Evolutionary conservation across 2,113 vertebrate genomes (phyloP), one percentile per base, ranked within the genome.

Genomic region (Colinus virginianus): DNA sequence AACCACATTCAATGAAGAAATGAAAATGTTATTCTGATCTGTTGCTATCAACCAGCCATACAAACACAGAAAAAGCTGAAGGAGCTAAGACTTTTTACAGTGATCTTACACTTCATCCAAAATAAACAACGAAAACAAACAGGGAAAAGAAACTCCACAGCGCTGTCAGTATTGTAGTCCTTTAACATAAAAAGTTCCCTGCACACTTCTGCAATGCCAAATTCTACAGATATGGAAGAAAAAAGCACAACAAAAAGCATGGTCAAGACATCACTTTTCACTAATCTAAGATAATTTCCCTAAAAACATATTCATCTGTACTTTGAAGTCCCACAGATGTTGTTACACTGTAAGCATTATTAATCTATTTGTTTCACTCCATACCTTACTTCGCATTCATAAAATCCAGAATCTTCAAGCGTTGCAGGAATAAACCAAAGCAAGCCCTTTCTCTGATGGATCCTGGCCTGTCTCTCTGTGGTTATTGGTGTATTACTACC

Each of bases 401-500:
- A 99, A 32, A 93, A 63, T 17, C 98, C 98, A 3, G 95, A 91
- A 45, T 99, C 98, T 32, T 98, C 97, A 59, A 96, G 48, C 1
- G 14, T 45, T 58, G 97, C 78, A 56, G 98, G 98, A 19, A 98
- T 96, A 93, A 99, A 97, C 98, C 98, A 99, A 79, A 99, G 97
- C 14, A 93, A 92, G 13, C 94, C 95, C 13, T 94, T 48, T 11
- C 40, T 59, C 51, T 98, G 96, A 81, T 98, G 94, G 88, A 98
- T 86, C 56, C 97, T 97, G 26, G 96, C 90, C 0, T 84, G 21
- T 86, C 75, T 90, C 20, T 97, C 87, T 17, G 18, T 76, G 80
- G 66, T 93, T 70, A 98, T 12, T 92, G 91, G 91, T 83, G 96
- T 88, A 55, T 72, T 23, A 93, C 94, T 30, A 38, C 93, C 96